phyloP scores from a whole-genome alignment of 2,888 invertebrate genomes.

The Lasioglossum leucozonium region DNA sequence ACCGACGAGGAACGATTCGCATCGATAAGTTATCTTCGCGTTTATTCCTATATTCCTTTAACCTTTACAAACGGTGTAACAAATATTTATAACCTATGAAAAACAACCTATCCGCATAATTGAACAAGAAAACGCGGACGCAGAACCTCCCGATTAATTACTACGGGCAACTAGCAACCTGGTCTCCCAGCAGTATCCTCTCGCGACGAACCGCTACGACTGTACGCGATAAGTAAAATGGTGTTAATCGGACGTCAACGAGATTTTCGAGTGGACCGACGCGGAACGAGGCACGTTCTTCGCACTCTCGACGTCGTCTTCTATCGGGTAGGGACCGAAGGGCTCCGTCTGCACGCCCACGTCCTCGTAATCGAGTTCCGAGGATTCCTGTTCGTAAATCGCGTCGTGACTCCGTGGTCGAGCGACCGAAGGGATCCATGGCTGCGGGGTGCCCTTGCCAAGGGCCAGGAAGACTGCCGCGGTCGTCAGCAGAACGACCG shows the following conservation, averaged over 20 bases:
- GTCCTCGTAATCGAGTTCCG: slow-evolving; percentile 83
- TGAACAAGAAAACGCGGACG: slow-evolving; percentile 8
- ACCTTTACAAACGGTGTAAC: not conserved
- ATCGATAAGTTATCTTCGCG: slow-evolving; percentile 16
- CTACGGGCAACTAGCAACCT: not conserved
- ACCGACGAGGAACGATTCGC: not conserved
- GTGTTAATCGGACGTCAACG: slow-evolving; percentile 66
- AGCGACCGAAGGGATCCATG: slow-evolving; percentile 85
- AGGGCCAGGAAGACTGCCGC: slow-evolving; percentile 86
- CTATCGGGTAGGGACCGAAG: slow-evolving; percentile 76
- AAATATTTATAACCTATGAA: not conserved
- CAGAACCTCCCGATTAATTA: not conserved
- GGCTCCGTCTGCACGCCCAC: slow-evolving; percentile 83
- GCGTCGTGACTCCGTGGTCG: slow-evolving; percentile 82
- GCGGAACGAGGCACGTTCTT: slow-evolving; percentile 76
- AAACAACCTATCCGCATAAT: not conserved
- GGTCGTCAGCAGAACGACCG: slow-evolving; percentile 86
- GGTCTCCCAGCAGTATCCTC: not conserved
- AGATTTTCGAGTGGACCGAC: slow-evolving; percentile 77
- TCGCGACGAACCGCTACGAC: not conserved
- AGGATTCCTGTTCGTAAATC: slow-evolving; percentile 82
- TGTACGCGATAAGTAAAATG: slow-evolving; percentile 23
- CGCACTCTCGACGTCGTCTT: slow-evolving; percentile 75
- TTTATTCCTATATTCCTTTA: slow-evolving; percentile 20
- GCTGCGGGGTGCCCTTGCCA: slow-evolving; percentile 87